phyloP scores from a whole-genome alignment of 2,113 vertebrate genomes.

The Pomatorhinus ruficollis region DNA sequence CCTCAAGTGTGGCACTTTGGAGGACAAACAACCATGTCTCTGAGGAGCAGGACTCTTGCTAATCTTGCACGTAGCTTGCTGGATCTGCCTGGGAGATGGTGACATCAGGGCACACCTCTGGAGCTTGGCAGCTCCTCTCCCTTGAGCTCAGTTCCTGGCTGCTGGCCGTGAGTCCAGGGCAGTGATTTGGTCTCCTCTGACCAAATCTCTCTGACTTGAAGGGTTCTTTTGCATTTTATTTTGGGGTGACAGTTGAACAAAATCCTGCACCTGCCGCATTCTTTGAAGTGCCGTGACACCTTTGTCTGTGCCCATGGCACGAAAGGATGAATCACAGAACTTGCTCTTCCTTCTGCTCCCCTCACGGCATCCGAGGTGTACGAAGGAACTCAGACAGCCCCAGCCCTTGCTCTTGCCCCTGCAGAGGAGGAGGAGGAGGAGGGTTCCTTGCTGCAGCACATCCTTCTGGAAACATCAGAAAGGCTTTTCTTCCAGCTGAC shows the following conservation, averaged over 20 bases:
- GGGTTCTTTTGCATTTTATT: background rate
- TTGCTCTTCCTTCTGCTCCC: background rate
- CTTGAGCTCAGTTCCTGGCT: background rate
- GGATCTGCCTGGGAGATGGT: background rate
- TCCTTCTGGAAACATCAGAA: background rate
- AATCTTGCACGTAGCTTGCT: background rate
- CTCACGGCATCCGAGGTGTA: background rate
- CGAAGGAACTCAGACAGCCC: rapidly evolving
- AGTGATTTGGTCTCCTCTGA: background rate
- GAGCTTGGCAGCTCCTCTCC: background rate
- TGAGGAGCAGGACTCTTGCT: background rate
- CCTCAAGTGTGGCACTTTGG: background rate
- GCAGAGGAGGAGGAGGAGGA: background rate
- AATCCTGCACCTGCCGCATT: background rate
- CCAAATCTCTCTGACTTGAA: background rate
- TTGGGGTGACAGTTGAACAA: background rate
- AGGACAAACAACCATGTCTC: background rate
- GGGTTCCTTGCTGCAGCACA: background rate
- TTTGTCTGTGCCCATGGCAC: background rate
- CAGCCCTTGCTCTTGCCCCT: background rate
- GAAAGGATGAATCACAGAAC: background rate
- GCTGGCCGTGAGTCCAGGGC: background rate
- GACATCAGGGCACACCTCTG: background rate
- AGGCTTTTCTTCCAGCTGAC: background rate
- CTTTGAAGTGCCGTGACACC: background rate